Base-by-base conservation (phyloP, 2,797 vertebrate genomes). In the Dendrocincla tyrannina region DNA sequence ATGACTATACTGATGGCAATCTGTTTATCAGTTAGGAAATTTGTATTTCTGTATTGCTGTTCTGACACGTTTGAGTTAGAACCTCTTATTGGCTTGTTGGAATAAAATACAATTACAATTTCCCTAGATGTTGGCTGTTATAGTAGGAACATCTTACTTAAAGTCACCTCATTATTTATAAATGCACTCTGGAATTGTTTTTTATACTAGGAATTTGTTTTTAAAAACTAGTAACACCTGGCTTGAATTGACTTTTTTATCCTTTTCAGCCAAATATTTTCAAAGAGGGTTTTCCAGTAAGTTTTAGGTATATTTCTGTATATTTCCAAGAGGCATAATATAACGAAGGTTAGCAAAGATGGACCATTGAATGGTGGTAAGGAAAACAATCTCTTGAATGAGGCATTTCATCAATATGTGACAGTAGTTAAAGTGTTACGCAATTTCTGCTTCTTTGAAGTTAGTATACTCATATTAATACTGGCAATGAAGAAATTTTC, bases 181-280 rank as follows among this genome's bases (percentile, higher is more conserved):
- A 78, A 17, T 50, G 18, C 6, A 18, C 52, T 63, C 25, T 59
- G 16, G 42, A 89, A 85, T 20, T 12, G 11, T 32, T n/a, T 62
- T 73, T 56, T 13, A 5, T 30, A 25, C 74, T 83, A 69, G 41
- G 82, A 89, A 37, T 8, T 35, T 62, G 6, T 11, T 79, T 88
- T 60, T 27, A 3, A 58, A 41, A 75, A 69, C 33, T 9, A 30
- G 8, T 49, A 33, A n/a, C 16, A 37, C 12, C 13, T 68, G 27
- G 1, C n/a, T 50, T 82, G 5, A 85, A 30, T 6, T 37, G 32
- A 12, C 1, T 4, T 9, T 49, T 24, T 35, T 32, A 37, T 49
- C 25, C 13, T 60, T 94, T 87, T 67, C 27, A n/a, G 17, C 82
- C 17, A 66, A 77, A 25, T 81, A 33, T 66, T 93, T 91, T 74